Percentiles rank a stretch among this genome's conserved stretches.
Conservation (phyloP, 2,797 vertebrate genomes). For the Salmo trutta region DNA sequence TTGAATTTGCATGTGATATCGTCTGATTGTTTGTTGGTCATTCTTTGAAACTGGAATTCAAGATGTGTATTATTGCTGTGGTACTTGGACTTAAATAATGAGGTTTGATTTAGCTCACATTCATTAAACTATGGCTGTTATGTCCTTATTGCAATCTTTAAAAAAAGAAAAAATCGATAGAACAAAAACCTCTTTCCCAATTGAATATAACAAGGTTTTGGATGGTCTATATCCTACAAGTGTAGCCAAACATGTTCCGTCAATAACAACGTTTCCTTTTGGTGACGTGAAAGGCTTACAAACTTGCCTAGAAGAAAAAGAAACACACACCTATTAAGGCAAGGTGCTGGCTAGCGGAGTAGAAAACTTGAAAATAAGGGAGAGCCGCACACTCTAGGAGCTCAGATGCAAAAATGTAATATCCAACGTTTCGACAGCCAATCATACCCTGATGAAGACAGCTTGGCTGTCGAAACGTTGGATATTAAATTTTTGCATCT, state of each 20-base stretch:
- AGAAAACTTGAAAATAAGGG: too few relatives aligned
- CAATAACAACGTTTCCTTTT: conserved; percentile 11
- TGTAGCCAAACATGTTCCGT: not conserved
- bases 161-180: conserved; percentile 4
- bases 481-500: too few relatives aligned
- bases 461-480: too few relatives aligned
- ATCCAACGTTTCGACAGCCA: too few relatives aligned
- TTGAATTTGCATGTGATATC: conserved; percentile 33
- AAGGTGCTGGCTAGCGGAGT: too few relatives aligned
- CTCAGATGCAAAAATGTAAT: too few relatives aligned
- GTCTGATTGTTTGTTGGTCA: conserved; percentile 40
- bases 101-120: conserved; percentile 4
- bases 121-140: not conserved
- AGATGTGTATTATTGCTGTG: conserved; percentile 50
- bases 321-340: too few relatives aligned
- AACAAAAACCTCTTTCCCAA: conserved; percentile 12
- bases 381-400: too few relatives aligned
- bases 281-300: conserved; percentile 29
- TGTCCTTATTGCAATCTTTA: conserved; percentile 6
- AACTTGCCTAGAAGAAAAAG: conserved; percentile 12
- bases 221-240: not conserved
- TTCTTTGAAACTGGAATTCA: conserved; percentile 38
- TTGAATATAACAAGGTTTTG: not conserved
- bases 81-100: conserved; percentile 34
- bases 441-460: too few relatives aligned